phyloP scores from a whole-genome alignment of 2,113 vertebrate species.

The Paramormyrops kingsleyae region DNA sequence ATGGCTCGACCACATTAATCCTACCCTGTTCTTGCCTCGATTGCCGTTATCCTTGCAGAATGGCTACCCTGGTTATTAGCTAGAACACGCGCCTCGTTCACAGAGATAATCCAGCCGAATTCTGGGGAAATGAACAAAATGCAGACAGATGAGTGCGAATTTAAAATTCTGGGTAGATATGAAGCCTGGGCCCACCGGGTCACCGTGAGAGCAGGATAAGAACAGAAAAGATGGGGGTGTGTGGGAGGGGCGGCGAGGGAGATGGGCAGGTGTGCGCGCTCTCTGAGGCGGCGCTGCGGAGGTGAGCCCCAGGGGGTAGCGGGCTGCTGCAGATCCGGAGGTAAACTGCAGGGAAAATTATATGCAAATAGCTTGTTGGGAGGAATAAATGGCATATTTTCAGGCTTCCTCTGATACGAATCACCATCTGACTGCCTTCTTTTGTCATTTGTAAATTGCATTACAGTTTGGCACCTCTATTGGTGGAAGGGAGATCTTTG shows the following conservation, averaged over 20 bases:
- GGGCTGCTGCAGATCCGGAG: background rate
- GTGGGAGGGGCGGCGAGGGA: background rate
- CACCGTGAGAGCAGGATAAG: background rate
- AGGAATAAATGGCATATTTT: background rate
- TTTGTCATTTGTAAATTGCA: background rate
- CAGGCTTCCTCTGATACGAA: background rate
- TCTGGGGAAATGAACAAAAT: background rate
- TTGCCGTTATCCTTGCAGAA: background rate
- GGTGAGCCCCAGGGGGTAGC: background rate
- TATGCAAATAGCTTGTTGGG: background rate
- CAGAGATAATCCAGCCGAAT: background rate
- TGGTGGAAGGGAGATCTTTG: background rate
- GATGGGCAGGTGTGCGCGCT: background rate
- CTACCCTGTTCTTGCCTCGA: background rate
- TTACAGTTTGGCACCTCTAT: background rate
- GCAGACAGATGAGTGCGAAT: background rate
- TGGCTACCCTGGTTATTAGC: background rate
- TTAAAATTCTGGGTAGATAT: background rate
- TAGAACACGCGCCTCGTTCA: background rate
- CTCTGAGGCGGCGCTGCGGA: background rate
- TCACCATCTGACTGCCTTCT: background rate
- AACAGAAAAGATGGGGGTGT: background rate
- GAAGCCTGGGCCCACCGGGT: background rate
- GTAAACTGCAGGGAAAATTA: constrained; percentile 14
- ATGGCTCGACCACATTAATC: background rate